Evolutionary conservation across 2,888 invertebrate species (phyloP).

Genomic region (Parapristionchus giblindavisi): DNA sequence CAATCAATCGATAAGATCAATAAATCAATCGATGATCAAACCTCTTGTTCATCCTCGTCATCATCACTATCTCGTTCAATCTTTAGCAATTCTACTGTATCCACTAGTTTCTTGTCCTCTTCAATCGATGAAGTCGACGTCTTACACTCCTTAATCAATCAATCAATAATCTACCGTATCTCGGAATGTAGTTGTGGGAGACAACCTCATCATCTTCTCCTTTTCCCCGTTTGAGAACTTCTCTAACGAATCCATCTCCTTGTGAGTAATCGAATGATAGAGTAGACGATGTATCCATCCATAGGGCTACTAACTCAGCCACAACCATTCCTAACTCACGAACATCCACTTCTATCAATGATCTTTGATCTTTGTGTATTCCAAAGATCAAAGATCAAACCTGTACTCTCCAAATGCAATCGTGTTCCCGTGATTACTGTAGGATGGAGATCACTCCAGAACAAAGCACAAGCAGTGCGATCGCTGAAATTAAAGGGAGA

Average conservation of each 20-base stretch:
- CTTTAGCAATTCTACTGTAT: not conserved
- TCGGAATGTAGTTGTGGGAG: not conserved
- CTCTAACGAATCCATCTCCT: no score
- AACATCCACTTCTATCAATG: not conserved
- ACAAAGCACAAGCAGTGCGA: not conserved
- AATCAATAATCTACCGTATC: not conserved
- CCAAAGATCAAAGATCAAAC: not conserved
- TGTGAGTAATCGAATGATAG: slow-evolving; percentile 14
- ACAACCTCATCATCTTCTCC: slow-evolving; percentile 29
- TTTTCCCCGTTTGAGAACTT: no score
- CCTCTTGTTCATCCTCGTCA: slow-evolving; percentile 30
- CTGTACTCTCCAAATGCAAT: slow-evolving; percentile 8
- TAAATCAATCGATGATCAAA: not conserved
- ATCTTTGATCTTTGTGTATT: not conserved
- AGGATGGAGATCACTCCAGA: slow-evolving; percentile 20
- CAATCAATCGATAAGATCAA: not conserved
- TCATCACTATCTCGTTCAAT: slow-evolving; percentile 9
- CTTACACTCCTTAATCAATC: not conserved
- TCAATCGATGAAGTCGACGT: not conserved
- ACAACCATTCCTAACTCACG: slow-evolving; percentile 17
- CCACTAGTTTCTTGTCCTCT: slow-evolving; percentile 3
- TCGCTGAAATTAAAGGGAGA: slow-evolving; percentile 8
- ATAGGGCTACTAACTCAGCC: slow-evolving; percentile 23
- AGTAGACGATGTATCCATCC: slow-evolving; percentile 3
- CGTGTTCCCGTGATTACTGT: not conserved